Evolutionary conservation across 2,888 invertebrate genomes (phyloP).

Genomic region (Melanostoma mellinum): DNA sequence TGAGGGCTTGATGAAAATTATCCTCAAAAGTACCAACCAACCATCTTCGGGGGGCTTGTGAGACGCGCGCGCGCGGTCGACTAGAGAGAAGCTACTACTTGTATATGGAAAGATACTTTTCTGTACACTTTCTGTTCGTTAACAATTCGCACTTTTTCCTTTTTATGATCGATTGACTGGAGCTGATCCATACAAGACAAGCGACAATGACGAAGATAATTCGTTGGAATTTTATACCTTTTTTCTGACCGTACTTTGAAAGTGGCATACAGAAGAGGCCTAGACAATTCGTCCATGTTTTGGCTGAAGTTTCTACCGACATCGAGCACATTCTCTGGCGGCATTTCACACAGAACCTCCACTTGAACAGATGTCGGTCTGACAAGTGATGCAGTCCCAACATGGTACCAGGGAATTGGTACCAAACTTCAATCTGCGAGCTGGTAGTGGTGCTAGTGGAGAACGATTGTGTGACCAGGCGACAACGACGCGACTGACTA

Average conservation of each 20-base stretch:
- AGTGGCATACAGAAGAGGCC: conserved; percentile 3
- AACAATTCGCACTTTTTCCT: conserved; percentile 61
- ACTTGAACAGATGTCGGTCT: conserved; percentile 66
- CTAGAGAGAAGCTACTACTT: conserved; percentile 11
- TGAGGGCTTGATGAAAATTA: conserved; percentile 63
- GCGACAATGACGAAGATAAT: conserved; percentile 73
- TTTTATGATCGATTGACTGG: conserved; percentile 71
- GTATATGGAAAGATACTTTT: conserved; percentile 52
- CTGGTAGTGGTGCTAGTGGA: conserved; percentile 1
- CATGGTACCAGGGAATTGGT: conserved; percentile 64
- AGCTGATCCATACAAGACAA: conserved; percentile 73
- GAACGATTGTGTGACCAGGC: conserved; percentile 54
- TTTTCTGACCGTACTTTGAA: conserved; percentile 46
- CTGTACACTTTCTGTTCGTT: conserved; percentile 45
- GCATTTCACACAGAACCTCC: conserved; percentile 69
- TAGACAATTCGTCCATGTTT: conserved; percentile 72
- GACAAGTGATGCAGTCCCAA: conserved; percentile 73
- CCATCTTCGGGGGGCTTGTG: neutral
- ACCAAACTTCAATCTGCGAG: neutral
- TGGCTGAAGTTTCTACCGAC: conserved; percentile 57
- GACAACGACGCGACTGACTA: conserved; percentile 47
- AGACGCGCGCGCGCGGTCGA: neutral
- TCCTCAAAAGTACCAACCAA: conserved; percentile 12
- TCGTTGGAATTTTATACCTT: conserved; percentile 70
- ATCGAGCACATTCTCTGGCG: conserved; percentile 65